Base-by-base conservation (phyloP, 2,888 invertebrate genomes). In the Apodemia hepburni region DNA sequence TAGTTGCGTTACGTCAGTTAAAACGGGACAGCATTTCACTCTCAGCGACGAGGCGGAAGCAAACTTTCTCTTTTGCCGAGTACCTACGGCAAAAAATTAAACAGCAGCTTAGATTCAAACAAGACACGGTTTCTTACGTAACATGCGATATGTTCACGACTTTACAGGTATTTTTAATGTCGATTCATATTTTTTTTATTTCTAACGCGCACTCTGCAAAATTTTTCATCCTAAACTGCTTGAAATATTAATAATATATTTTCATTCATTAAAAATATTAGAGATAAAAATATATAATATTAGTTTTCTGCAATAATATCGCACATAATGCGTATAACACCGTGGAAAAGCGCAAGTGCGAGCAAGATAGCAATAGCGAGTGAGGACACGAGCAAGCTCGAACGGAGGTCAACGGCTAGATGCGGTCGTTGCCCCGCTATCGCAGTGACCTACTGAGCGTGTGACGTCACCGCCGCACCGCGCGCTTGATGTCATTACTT, bases 401-500 rank as follows among this genome's bases (percentile, higher is more conserved):
- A 81, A 82, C 90, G 90, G 92, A 92, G 92, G 92, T 92, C 92
- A 92, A 92, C 92, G 92, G 89, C 92, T 91, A 92, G 88, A 89
- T 86, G 92, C 92, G 92, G 92, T 91, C 92, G 91, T 92, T 91
- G 92, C 91, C 91, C 92, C 84, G 90, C 90, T 91, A 91, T 91
- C 91, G 90, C 84, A 91, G 89, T 92, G 92, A 92, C 92, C 92
- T 91, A 92, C 91, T 92, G 85, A 92, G 91, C 89, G 90, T 77
- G 92, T 88, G 91, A 93, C 91, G 91, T 91, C 91, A 91, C 74
- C 83, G 76, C 83, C 84, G 85, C 87, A 84, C 84, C 84, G 85
- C 83, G 80, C 85, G 79, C 80, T 74, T 76, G 71, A 69, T 81
- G 82, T 80, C 83, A 82, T 82, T 82, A 81, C 81, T 81, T 79